phyloP scores from a whole-genome alignment of 1,140 invertebrate genomes.

The Nymphalis io region DNA sequence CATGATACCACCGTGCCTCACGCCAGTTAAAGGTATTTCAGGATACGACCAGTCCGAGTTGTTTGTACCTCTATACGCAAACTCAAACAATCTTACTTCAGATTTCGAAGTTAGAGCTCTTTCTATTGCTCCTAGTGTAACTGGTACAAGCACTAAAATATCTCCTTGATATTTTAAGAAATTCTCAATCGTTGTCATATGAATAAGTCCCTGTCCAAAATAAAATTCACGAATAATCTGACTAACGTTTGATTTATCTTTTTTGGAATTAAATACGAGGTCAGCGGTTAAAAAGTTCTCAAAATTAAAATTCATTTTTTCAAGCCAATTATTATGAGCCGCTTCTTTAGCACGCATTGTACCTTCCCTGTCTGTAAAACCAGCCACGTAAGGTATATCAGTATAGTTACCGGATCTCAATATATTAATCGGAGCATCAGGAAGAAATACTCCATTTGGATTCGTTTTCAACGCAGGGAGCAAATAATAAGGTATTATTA shows the following conservation, averaged over 20 bases:
- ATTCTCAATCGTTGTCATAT: conserved; percentile 63
- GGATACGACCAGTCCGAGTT: conserved; percentile 59
- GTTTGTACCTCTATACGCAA: conserved; percentile 51
- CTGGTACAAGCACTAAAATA: conserved; percentile 52
- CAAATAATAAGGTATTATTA: conserved; percentile 64
- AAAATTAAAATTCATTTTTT: conserved; percentile 62
- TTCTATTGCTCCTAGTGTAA: conserved; percentile 54
- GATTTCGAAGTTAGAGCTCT: conserved; percentile 51
- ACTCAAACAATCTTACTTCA: conserved; percentile 57
- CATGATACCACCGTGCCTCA: conserved; percentile 56
- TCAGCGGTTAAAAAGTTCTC: conserved; percentile 60
- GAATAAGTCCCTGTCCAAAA: conserved; percentile 49
- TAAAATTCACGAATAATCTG: conserved; percentile 59
- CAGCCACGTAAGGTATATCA: conserved; percentile 63
- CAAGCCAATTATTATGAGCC: conserved; percentile 48
- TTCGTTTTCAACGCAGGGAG: conserved; percentile 65
- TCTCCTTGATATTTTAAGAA: conserved; percentile 69
- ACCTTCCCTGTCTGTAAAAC: conserved; percentile 64
- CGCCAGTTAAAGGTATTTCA: conserved; percentile 58
- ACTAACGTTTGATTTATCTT: conserved; percentile 43
- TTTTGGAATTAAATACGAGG: conserved; percentile 44
- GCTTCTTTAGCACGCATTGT: conserved; percentile 59
- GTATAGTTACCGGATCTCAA: conserved; percentile 59
- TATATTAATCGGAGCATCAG: conserved; percentile 59
- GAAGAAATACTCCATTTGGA: conserved; percentile 52